Base-by-base conservation (phyloP, 2,113 vertebrate species). In the Tinamus guttatus region DNA sequence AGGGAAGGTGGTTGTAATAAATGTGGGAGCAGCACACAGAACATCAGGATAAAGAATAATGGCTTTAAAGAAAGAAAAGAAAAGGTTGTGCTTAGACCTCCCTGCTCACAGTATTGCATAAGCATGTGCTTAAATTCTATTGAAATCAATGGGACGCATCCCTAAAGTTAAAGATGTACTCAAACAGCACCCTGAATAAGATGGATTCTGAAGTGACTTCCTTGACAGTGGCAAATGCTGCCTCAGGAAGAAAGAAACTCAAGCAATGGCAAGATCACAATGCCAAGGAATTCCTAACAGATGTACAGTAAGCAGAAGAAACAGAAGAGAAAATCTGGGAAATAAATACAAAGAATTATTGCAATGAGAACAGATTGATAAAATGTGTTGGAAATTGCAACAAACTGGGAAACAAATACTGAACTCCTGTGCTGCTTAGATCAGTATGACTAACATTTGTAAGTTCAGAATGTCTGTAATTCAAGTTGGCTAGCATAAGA, bases 331-430 rank as follows among this genome's bases (percentile, higher is more conserved):
- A 81, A 86, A 62, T 41, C 7, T 15, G 11, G 63, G 27, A 82
- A 89, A 88, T 34, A 92, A 87, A 75, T 56, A 63, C 17, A 74
- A 87, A 45, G 43, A 79, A 67, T 80, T 67, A 85, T 40, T 41
- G 69, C 25, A 30, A 38, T 71, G 68, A 40, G 81, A 81, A 81
- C 58, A 85, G 73, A 69, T 40, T 85, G 89, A 93, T 45, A 81
- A 95, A 95, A 81, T 77, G 60, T 84, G 77, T 38, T 84, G 38
- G 93, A 81, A 95, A 95, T 94, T 25, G 45, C 45, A 81, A 81
- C 59, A 87, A 93, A 91, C 36, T 74, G 45, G 51, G 54, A 89
- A 81, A 90, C 70, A 91, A 90, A 95, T 87, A 93, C 32, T 85
- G 71, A 87, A 90, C 11, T 73, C 77, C 74, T 60, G 81, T 69